phyloP scores from a whole-genome alignment of 1,140 invertebrate species.

The Dufourea novaeangliae region DNA sequence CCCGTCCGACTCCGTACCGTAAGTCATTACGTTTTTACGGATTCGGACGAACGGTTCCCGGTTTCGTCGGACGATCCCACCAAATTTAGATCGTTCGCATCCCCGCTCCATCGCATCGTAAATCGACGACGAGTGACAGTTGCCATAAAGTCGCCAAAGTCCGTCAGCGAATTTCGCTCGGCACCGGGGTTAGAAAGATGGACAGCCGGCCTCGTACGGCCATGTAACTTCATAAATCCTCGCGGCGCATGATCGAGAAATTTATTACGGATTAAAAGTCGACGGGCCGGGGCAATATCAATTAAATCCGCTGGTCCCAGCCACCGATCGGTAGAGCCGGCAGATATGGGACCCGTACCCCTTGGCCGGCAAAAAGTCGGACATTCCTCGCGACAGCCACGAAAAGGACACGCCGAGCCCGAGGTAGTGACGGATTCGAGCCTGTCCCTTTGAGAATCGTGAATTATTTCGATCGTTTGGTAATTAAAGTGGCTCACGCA shows the following conservation, averaged over 20 bases:
- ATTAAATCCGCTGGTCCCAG: constrained; percentile 64
- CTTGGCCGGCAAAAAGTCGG: constrained; percentile 37
- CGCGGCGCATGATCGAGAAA: constrained; percentile 68
- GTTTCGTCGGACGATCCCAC: background rate
- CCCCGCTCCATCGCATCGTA: constrained; percentile 52
- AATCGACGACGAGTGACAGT: constrained; percentile 60
- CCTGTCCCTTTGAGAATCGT: background rate
- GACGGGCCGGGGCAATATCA: constrained; percentile 67
- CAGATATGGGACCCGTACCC: constrained; percentile 20
- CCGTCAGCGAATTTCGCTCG: constrained; percentile 45
- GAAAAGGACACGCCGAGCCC: constrained; percentile 11
- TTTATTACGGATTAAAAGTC: constrained; percentile 74
- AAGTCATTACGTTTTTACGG: constrained; percentile 34
- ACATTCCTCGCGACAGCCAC: constrained; percentile 23
- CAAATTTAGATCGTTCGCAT: constrained; percentile 53
- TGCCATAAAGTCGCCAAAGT: constrained; percentile 61
- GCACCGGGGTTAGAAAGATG: constrained; percentile 41
- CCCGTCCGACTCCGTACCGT: background rate
- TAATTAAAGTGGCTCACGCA: background rate
- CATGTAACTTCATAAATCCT: constrained; percentile 71
- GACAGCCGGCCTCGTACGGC: background rate
- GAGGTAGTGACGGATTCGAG: constrained; percentile 38
- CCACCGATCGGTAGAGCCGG: constrained; percentile 31
- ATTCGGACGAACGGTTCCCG: constrained; percentile 16
- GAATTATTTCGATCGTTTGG: background rate